Percentiles rank a stretch among this genome's conserved stretches.
Evolutionary conservation across 2,113 vertebrate genomes (phyloP).

Genomic region (Puffinus mauretanicus): DNA sequence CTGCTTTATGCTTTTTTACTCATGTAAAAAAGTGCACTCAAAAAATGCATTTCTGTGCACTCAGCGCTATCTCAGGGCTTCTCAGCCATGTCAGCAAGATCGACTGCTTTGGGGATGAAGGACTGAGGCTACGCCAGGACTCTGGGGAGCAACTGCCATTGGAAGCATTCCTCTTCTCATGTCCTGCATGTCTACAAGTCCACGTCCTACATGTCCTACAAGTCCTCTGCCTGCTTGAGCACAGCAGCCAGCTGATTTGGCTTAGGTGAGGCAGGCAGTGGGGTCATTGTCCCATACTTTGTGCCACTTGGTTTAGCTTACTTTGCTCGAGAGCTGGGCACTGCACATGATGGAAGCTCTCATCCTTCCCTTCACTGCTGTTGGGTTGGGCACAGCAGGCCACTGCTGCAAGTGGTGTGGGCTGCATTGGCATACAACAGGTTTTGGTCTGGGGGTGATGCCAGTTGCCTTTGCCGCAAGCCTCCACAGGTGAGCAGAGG

Average conservation of each 20-base stretch:
- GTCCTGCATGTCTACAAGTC: background rate
- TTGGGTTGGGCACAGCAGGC: background rate
- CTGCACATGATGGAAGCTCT: background rate
- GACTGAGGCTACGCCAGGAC: background rate
- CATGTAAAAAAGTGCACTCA: too few relatives aligned
- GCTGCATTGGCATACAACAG: background rate
- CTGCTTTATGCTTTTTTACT: background rate
- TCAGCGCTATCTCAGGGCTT: background rate
- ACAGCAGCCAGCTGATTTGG: background rate
- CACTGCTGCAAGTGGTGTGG: background rate
- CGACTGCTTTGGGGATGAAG: background rate
- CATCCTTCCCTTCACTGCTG: background rate
- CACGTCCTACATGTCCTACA: background rate
- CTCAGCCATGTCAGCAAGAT: background rate
- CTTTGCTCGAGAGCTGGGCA: background rate
- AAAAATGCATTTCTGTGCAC: background rate
- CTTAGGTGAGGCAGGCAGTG: background rate
- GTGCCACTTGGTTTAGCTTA: background rate
- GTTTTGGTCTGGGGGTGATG: background rate
- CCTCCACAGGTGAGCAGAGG: background rate
- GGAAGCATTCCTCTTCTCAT: background rate
- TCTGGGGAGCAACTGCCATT: fast-evolving
- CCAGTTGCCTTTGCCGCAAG: background rate
- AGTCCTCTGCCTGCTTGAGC: background rate
- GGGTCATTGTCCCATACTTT: background rate